Evolutionary conservation across 2,888 invertebrate genomes (phyloP).

Genomic region (Hyposoter dolosus): DNA sequence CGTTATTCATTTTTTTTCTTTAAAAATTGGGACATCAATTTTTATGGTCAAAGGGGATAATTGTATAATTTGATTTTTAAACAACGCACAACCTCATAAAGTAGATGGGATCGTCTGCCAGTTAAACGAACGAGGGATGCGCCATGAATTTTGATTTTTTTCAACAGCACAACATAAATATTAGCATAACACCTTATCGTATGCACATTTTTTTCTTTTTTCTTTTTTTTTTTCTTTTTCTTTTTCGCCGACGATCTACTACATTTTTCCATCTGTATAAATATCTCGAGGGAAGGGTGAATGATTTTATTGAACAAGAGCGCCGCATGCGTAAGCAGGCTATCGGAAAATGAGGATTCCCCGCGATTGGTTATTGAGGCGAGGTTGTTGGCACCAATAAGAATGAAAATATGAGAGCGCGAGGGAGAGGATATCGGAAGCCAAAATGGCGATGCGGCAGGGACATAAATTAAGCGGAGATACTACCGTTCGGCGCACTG

Average conservation of each 20-base stretch:
- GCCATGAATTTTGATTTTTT: constrained; percentile 37
- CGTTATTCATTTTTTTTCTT: neutral
- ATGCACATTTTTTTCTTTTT: too few species aligned
- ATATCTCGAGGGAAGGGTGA: too few species aligned
- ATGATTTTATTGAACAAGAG: too few species aligned
- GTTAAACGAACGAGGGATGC: constrained; percentile 34
- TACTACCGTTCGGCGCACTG: constrained; percentile 23
- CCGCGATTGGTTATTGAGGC: constrained; percentile 21
- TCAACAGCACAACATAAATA: constrained; percentile 55
- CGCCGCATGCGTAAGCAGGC: neutral
- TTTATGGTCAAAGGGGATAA: constrained; percentile 37
- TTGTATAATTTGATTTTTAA: constrained; percentile 32
- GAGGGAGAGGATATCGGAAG: constrained; percentile 16
- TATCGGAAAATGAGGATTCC: neutral
- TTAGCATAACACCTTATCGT: constrained; percentile 52
- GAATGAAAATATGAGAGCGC: constrained; percentile 30
- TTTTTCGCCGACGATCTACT: neutral
- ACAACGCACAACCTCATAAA: constrained; percentile 30
- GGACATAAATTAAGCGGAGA: constrained; percentile 24
- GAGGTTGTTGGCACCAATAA: constrained; percentile 53
- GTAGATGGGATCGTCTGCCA: constrained; percentile 11
- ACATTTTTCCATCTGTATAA: too few species aligned
- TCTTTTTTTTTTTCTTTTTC: constrained; percentile 17
- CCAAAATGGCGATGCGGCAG: constrained; percentile 43
- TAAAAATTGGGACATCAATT: constrained; percentile 9